Base-by-base conservation (phyloP, 1,140 invertebrate genomes). In the Panagrolaimus sp. region DNA sequence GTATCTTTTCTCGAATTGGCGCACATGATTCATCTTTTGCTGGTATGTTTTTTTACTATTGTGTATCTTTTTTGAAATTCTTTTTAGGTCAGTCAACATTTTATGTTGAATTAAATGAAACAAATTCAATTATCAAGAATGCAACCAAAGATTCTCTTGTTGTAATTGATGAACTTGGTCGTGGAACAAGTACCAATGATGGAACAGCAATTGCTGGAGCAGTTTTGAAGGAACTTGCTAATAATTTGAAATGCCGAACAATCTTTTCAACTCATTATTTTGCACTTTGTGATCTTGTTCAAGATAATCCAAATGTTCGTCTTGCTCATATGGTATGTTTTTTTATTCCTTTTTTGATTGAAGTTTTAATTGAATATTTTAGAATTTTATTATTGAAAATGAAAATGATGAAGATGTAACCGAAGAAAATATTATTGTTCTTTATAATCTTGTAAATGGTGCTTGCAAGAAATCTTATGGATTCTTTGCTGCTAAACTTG, bases 381-480 rank as follows among this genome's bases (percentile, higher is more conserved):
- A 93, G 91, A 90, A 92, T 1, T 97, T 93, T 80, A 92, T 96
- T 90, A 92, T 94, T 0, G 93, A 96, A 85, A 91, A 90, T 24
- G 80, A 93, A 71, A 88, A 90, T 78, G 88, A 88, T 43, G 88
- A 90, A 72, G 87, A 90, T 71, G 89, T 91, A 0, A 88, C 88
- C 0, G 88, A 93, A 77, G 93, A 97, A 83, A 91, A 90, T 0
- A 91, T 98, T 6, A 96, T 93, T 24, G 21, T 26, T 5, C 17
- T 99, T 6, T 99, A 98, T 86, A 96, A 96, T 83, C 88, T 98
- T 72, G 88, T 88, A 1, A 84, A 88, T 9, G 96, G 95, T 0
- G 89, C 90, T n/a, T 98, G 95, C 87, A 93, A 94, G 1, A 97
- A 98, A 83, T 98, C 94, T 1, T 98, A 97, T 84, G 96, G 96